These are phyloP conservation scores for Intoshia linei DNA, from an alignment of 1,140 invertebrate genomes.

Conservation along the genomic window DNA sequence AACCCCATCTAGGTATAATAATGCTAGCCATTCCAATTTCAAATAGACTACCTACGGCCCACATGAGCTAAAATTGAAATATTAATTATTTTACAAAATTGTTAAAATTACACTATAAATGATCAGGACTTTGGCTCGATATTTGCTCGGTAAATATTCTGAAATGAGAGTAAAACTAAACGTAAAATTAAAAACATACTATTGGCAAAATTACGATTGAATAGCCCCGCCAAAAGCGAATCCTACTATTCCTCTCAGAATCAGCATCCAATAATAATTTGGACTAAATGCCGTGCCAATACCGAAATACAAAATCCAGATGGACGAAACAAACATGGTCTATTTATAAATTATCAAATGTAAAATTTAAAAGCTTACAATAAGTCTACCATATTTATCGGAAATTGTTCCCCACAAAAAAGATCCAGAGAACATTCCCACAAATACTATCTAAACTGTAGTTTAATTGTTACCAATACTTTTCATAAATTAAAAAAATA, in stretches of 20 bases:
- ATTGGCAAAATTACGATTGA: conserved; percentile 44
- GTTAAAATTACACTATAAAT: conserved; percentile 36
- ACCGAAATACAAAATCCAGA: conserved; percentile 35
- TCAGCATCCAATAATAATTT: conserved; percentile 48
- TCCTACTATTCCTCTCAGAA: conserved; percentile 52
- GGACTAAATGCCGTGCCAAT: conserved; percentile 48
- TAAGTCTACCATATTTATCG: conserved; percentile 57
- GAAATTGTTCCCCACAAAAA: conserved; percentile 69
- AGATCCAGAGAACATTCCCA: conserved; percentile 76
- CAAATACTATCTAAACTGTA: conserved; percentile 43
- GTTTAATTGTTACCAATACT: not conserved
- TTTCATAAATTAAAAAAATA: not conserved
- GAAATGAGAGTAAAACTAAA: conserved; percentile 54
- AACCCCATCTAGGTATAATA: conserved; percentile 45
- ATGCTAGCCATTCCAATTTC: conserved; percentile 42
- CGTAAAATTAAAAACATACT: conserved; percentile 7
- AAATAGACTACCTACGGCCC: conserved; percentile 13
- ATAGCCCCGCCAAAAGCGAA: conserved; percentile 68
- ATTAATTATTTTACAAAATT: not conserved
- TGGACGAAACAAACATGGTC: conserved; percentile 35
- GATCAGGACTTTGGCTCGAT: conserved; percentile 58
- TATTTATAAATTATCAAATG: conserved; percentile 18
- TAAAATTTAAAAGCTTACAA: conserved; percentile 25
- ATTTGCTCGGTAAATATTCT: conserved; percentile 59
- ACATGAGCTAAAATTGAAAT: conserved; percentile 20